Evolutionary conservation across 2,113 vertebrate genomes (phyloP).

Genomic region (Urocitellus parryii): DNA sequence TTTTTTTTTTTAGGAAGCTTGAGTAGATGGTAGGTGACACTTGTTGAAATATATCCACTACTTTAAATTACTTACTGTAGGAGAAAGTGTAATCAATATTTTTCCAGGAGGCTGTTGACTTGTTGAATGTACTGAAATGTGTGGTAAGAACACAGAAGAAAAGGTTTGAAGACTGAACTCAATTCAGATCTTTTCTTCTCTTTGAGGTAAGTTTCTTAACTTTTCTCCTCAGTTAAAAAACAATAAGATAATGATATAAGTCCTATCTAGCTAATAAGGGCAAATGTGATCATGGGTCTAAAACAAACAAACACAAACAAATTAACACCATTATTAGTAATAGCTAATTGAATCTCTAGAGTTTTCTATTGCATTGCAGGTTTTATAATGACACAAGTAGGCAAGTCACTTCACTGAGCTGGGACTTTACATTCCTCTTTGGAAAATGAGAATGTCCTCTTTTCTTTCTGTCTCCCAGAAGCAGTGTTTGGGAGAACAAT

Average conservation of each 20-base stretch:
- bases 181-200: background rate
- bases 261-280: background rate
- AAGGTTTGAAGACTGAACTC: background rate
- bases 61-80: constrained; percentile 38
- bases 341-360: background rate
- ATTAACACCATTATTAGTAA: background rate
- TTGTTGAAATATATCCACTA: constrained; percentile 47
- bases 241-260: background rate
- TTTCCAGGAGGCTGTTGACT: background rate
- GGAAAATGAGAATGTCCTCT: background rate
- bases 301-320: background rate
- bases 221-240: background rate
- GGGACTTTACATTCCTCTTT: background rate
- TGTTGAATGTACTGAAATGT: background rate
- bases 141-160: background rate
- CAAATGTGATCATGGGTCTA: background rate
- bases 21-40: background rate
- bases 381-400: background rate
- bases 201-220: background rate
- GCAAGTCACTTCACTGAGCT: background rate
- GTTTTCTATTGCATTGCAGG: background rate
- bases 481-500: background rate
- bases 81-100: background rate
- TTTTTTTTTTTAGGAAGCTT: constrained; percentile 38
- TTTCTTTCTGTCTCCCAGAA: background rate